Conservation (phyloP, 2,888 invertebrate species). For the Philopedon plagiatum region DNA sequence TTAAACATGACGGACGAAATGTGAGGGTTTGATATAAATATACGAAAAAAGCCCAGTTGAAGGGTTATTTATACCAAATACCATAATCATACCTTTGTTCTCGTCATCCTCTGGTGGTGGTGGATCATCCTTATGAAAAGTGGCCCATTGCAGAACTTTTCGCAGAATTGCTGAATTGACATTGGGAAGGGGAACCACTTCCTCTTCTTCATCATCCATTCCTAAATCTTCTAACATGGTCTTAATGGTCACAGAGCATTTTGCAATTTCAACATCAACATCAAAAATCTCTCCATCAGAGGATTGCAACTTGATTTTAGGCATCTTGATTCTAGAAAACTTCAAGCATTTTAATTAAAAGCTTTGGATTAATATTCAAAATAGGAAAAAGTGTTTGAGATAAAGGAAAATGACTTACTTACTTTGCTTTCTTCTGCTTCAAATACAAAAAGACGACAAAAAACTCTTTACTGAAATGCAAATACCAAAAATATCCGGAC, state of each 20-base stretch:
- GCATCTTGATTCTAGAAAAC: slow-evolving; percentile 77
- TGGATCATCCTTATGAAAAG: slow-evolving; percentile 95
- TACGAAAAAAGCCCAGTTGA: background rate
- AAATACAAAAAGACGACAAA: background rate
- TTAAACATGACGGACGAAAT: too few relatives aligned
- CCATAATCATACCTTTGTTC: slow-evolving; percentile 74
- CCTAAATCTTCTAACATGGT: slow-evolving; percentile 97
- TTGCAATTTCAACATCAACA: slow-evolving; percentile 96
- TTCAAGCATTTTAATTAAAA: background rate
- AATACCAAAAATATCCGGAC: background rate
- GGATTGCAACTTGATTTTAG: slow-evolving; percentile 94
- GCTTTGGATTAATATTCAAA: background rate
- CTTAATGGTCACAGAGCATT: slow-evolving; percentile 97
- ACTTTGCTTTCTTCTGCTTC: background rate
- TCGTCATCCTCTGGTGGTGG: slow-evolving; percentile 97
- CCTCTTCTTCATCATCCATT: slow-evolving; percentile 94
- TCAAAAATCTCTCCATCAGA: slow-evolving; percentile 96
- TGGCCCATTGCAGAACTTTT: slow-evolving; percentile 95
- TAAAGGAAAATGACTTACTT: background rate
- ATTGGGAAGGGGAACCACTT: slow-evolving; percentile 96
- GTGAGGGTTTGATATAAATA: too few relatives aligned
- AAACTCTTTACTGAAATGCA: background rate
- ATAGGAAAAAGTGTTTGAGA: background rate
- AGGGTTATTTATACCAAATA: background rate
- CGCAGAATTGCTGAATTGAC: slow-evolving; percentile 97